phyloP scores from a whole-genome alignment of 2,113 vertebrate genomes.

The Hemiscyllium ocellatum region DNA sequence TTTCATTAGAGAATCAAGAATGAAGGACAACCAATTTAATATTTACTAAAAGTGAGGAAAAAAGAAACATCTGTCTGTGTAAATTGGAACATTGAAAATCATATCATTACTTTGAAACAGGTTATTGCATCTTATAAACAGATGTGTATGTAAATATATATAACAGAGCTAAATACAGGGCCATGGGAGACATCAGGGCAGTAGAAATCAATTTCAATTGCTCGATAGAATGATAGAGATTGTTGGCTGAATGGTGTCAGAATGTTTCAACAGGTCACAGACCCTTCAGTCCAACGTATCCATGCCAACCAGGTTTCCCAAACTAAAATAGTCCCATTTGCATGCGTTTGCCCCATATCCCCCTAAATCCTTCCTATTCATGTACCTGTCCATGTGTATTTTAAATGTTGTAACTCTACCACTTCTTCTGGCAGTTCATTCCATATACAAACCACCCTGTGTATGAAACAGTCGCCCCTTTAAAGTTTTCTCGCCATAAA shows the following conservation, averaged over 20 bases:
- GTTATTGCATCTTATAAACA: background rate
- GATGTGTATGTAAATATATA: background rate
- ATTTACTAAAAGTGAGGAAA: background rate
- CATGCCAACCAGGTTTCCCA: too few species aligned
- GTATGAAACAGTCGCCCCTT: too few species aligned
- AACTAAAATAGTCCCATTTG: too few species aligned
- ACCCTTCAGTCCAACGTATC: too few species aligned
- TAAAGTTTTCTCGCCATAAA: too few species aligned
- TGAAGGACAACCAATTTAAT: background rate
- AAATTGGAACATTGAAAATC: background rate
- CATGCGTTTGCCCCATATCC: too few species aligned
- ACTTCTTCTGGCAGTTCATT: too few species aligned
- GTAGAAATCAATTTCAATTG: background rate
- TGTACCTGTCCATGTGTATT: too few species aligned
- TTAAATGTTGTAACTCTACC: too few species aligned
- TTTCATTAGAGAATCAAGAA: background rate
- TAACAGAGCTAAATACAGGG: background rate
- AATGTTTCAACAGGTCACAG: conserved; percentile 2
- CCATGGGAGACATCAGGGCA: background rate
- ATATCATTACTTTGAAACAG: background rate
- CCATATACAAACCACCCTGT: too few species aligned
- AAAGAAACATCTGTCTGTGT: background rate
- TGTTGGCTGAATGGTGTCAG: background rate
- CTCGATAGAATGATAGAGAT: background rate
- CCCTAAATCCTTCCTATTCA: too few species aligned